phyloP scores from a whole-genome alignment of 2,113 vertebrate species.

The Notarius quadriscutis region DNA sequence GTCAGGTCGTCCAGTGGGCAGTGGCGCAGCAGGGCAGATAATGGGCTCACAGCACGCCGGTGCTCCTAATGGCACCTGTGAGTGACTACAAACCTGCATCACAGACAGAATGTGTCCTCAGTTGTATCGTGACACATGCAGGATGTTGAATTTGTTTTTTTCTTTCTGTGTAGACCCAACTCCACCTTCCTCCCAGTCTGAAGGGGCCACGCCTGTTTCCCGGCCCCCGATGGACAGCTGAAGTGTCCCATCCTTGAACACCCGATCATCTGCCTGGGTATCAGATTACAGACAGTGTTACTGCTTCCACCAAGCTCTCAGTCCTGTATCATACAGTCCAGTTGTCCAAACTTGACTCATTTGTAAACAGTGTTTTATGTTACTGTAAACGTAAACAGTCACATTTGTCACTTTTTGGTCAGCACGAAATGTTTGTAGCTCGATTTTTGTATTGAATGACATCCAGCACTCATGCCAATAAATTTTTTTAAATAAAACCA shows the following conservation, averaged over 20 bases:
- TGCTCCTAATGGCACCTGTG: constrained; percentile 90
- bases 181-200: constrained; percentile 70
- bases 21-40: constrained; percentile 61
- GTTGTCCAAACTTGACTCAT: neutral
- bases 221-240: constrained; percentile 40
- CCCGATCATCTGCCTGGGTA: neutral
- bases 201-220: constrained; percentile 72
- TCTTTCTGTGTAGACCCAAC: constrained; percentile 56
- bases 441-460: constrained; percentile 45
- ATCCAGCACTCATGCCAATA: constrained; percentile 43
- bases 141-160: neutral
- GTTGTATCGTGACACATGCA: neutral
- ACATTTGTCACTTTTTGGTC: constrained; percentile 31
- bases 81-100: constrained; percentile 60
- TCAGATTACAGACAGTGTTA: neutral
- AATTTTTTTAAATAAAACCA: neutral
- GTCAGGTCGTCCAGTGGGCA: constrained; percentile 77
- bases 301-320: neutral
- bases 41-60: constrained; percentile 79
- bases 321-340: neutral
- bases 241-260: neutral
- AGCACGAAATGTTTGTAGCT: constrained; percentile 48
- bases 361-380: constrained; percentile 27
- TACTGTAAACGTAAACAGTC: constrained; percentile 6
- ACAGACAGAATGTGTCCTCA: neutral